Evolutionary conservation across 2,113 vertebrate species (phyloP).

Genomic region (Aegithalos caudatus): DNA sequence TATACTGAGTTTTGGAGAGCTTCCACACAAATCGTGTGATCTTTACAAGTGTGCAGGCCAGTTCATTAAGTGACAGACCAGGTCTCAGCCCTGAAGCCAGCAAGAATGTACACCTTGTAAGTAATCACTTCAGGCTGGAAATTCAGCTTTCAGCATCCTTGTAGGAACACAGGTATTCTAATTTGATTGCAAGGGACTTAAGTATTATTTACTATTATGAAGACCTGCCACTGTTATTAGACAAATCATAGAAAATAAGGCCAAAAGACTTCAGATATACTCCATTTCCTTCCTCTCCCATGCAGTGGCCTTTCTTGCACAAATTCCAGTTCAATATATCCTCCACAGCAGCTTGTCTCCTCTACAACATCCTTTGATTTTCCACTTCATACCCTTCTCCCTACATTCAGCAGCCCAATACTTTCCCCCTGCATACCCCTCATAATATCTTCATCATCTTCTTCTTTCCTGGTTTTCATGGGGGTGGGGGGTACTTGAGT

Average conservation of each 20-base stretch:
- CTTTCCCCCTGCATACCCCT: not conserved
- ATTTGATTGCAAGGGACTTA: not conserved
- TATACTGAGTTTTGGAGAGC: not conserved
- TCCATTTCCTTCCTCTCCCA: not conserved
- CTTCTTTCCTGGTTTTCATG: not conserved
- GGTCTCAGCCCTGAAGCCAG: not conserved
- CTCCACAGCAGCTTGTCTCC: not conserved
- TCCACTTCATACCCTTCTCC: not conserved
- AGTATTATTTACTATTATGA: not conserved
- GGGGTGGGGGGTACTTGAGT: rapidly evolving
- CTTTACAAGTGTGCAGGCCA: not conserved
- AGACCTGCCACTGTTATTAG: not conserved
- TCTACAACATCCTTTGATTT: not conserved
- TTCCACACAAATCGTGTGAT: not conserved
- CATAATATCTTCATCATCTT: not conserved
- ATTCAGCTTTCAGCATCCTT: not conserved
- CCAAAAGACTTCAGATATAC: not conserved
- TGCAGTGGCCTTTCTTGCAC: not conserved
- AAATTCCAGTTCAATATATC: not conserved
- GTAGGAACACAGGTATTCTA: not conserved
- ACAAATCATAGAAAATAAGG: not conserved
- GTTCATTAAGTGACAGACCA: not conserved
- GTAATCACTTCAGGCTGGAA: slow-evolving; percentile 30
- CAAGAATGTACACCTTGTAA: not conserved
- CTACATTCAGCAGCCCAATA: not conserved